Evolutionary conservation across 2,113 vertebrate species (phyloP).

Genomic region (Cottus gobio): DNA sequence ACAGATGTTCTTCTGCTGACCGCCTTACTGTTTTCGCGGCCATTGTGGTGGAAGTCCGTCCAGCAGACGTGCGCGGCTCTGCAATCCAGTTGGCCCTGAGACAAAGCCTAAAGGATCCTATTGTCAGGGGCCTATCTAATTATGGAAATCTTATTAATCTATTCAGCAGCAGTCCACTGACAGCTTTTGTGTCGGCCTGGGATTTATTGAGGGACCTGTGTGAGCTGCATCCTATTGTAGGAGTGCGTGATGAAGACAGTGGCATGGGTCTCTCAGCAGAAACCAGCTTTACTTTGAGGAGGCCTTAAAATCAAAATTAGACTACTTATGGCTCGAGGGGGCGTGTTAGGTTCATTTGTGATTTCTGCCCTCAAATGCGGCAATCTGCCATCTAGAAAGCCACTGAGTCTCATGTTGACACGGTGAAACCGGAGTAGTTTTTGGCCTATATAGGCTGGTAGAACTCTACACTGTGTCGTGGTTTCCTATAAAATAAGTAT

Average conservation of each 20-base stretch:
- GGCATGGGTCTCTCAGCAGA: constrained; percentile 49
- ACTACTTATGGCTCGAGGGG: constrained; percentile 41
- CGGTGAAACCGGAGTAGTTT: constrained; percentile 49
- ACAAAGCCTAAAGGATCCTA: constrained; percentile 94
- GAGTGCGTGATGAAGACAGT: constrained; percentile 74
- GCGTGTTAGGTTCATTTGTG: constrained; percentile 25
- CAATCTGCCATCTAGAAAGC: constrained; percentile 27
- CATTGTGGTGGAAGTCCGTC: constrained; percentile 86
- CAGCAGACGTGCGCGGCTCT: constrained; percentile 86
- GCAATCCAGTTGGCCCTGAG: constrained; percentile 87
- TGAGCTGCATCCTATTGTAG: constrained; percentile 76
- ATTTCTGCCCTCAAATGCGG: constrained; percentile 37
- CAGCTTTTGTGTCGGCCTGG: constrained; percentile 82
- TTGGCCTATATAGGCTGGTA: constrained; percentile 46
- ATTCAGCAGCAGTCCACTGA: constrained; percentile 85
- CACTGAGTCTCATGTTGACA: constrained; percentile 39
- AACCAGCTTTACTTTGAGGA: constrained; percentile 50
- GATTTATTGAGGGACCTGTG: constrained; percentile 84
- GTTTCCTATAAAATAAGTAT: constrained; percentile 73
- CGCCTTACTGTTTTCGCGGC: constrained; percentile 84
- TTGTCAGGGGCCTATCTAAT: constrained; percentile 91
- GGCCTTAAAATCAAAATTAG: constrained; percentile 60
- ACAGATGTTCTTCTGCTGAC: constrained; percentile 84
- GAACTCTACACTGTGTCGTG: constrained; percentile 52
- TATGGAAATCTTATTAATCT: constrained; percentile 99